Base-by-base conservation (phyloP, 2,888 invertebrate genomes). In the Carcina quercana region DNA sequence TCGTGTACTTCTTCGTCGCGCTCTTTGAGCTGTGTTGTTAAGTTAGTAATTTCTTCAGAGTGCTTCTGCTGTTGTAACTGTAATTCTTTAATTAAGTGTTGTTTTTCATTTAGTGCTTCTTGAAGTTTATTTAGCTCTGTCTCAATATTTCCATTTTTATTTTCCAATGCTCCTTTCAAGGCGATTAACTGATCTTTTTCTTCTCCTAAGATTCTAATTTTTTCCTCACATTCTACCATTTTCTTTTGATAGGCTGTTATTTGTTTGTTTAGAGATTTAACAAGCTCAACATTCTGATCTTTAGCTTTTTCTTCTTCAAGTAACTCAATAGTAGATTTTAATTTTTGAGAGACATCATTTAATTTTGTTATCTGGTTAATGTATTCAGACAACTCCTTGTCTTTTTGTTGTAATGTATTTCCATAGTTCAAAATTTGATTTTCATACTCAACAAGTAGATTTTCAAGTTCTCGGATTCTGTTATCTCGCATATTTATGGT, bases 1-100 rank as follows among this genome's bases (percentile, higher is more conserved):
- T 79, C 59, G 43, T 86, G 82, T 39, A 86, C 85, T 74, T 87
- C 82, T 63, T 86, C 76, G 64, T 87, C 83, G 30, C 86, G 73
- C 42, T 85, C 82, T 60, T 86, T 82, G 29, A 86, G 73, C 62
- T 86, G 68, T 5, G 64, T 41, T 50, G 64, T 62, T 35, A 86
- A 59, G 48, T 76, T 54, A 34, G 82, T 56, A 47, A 85, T 62
- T 47, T 86, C 83, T 26, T 83, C 71, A n/a, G 71, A 59, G 34
- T 83, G 79, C 35, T 80, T 78, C 27, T 85, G 75, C 37, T 82
- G 68, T 41, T 85, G 78, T 3, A 62, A 59, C 37, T 83, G 75
- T 34, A 87, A 51, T 26, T 83, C 82, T 38, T 76, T 69, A n/a
- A 86, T 66, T 26, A 79, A 45, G 29, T 37, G 53, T 53, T 82